phyloP scores from a whole-genome alignment of 2,888 invertebrate genomes.

The Ceratothoa steindachneri region DNA sequence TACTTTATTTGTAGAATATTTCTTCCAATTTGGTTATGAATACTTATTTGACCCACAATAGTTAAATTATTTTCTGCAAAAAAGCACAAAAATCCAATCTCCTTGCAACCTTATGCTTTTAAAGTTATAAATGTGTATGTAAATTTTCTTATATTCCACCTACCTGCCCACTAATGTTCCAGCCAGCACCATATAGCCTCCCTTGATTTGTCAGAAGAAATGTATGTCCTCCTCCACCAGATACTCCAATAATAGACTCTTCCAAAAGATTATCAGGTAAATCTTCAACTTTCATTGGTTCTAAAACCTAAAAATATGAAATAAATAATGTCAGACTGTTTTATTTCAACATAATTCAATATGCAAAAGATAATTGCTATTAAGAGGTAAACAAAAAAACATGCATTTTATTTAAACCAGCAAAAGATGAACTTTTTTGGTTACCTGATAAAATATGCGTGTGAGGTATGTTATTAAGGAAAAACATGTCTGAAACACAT shows the following conservation, averaged over 20 bases:
- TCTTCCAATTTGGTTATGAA: too few species aligned
- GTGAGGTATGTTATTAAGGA: too few species aligned
- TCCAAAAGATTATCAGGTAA: constrained; percentile 39
- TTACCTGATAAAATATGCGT: background rate
- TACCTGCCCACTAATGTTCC: constrained; percentile 44
- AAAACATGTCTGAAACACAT: too few species aligned
- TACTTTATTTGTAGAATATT: too few species aligned
- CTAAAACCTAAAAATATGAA: constrained; percentile 21
- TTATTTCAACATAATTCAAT: background rate
- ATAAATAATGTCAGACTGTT: background rate
- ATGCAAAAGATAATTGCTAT: background rate
- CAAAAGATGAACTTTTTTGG: background rate
- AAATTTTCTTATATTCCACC: constrained; percentile 12
- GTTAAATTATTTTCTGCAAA: too few species aligned
- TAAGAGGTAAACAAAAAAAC: background rate
- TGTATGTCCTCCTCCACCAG: constrained; percentile 43
- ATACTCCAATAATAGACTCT: constrained; percentile 28
- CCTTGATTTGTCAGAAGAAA: constrained; percentile 40
- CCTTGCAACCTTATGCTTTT: too few species aligned
- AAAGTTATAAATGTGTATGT: constrained; percentile 15
- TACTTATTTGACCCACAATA: too few species aligned
- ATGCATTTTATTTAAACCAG: background rate
- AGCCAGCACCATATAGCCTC: constrained; percentile 43
- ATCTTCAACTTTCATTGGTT: constrained; percentile 37
- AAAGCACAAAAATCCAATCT: too few species aligned